A percentile compares a stretch with the other conserved stretches of the same genome.
Conservation (phyloP, 1,140 invertebrate species). For the Drosophila willistoni region DNA sequence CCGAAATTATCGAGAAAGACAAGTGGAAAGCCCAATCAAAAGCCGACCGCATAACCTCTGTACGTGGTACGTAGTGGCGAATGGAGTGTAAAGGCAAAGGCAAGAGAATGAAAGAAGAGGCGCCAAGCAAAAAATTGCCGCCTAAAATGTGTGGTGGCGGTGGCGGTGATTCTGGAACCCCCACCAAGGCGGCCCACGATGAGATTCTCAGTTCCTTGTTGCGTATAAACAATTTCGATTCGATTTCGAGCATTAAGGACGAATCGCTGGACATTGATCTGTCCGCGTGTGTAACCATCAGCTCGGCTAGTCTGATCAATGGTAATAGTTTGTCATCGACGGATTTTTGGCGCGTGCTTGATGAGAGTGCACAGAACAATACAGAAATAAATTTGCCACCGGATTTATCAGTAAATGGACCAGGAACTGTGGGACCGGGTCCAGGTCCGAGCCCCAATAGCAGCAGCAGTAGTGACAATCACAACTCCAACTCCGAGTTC, state of each 20-base stretch:
- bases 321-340: constrained; percentile 77
- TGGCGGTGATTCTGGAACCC: constrained; percentile 58
- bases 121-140: constrained; percentile 82
- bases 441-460: constrained; percentile 20
- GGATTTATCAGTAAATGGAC: constrained; percentile 48
- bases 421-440: constrained; percentile 22
- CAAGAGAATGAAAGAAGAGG: constrained; percentile 80
- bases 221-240: constrained; percentile 79
- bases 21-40: constrained; percentile 41
- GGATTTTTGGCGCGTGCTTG: constrained; percentile 79
- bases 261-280: constrained; percentile 81
- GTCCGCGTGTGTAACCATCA: constrained; percentile 79
- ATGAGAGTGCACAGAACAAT: constrained; percentile 76
- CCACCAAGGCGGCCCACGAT: constrained; percentile 73
- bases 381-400: constrained; percentile 65
- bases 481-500: constrained; percentile 62
- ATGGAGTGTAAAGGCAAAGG: constrained; percentile 74
- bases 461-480: constrained; percentile 53
- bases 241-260: constrained; percentile 80
- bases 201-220: constrained; percentile 76
- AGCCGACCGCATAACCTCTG: constrained; percentile 78
- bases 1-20: constrained; percentile 42
- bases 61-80: constrained; percentile 68
- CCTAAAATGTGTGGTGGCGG: constrained; percentile 73
- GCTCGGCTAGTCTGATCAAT: constrained; percentile 68